Percentiles rank a stretch among this genome's conserved stretches.
phyloP scores from a whole-genome alignment of 2,888 invertebrate species.

The Pelosia muscerda region DNA sequence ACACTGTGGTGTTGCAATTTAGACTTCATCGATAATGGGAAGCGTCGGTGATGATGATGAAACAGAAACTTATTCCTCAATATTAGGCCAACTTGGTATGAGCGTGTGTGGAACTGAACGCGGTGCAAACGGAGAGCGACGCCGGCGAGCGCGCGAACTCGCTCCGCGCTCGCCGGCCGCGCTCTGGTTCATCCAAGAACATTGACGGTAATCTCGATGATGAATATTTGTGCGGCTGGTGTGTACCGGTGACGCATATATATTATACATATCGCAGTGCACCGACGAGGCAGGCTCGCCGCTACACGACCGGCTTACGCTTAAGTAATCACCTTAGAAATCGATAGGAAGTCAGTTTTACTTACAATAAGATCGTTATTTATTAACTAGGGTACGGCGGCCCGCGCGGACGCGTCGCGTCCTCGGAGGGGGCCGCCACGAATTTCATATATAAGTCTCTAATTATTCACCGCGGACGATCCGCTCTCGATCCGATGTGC shows the following conservation, averaged over 20 bases:
- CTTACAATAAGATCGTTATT: conserved; percentile 82
- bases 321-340: conserved; percentile 77
- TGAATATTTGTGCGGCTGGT: conserved; percentile 66
- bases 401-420: conserved; percentile 52
- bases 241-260: conserved; percentile 58
- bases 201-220: conserved; percentile 76
- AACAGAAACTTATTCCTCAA: conserved; percentile 59
- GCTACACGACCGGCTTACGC: conserved; percentile 57
- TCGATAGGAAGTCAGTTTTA: conserved; percentile 85
- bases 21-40: conserved; percentile 50
- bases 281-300: conserved; percentile 40
- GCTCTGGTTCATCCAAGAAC: conserved; percentile 67
- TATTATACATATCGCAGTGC: conserved; percentile 40
- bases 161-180: background rate
- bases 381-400: conserved; percentile 74
- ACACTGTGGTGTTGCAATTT: conserved; percentile 55
- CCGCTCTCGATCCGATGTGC: conserved; percentile 30
- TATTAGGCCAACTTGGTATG: conserved; percentile 68
- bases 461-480: conserved; percentile 63
- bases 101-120: conserved; percentile 48
- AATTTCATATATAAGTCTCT: conserved; percentile 81
- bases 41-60: conserved; percentile 51
- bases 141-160: conserved; percentile 45
- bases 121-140: conserved; percentile 35
- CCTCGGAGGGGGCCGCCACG: conserved; percentile 58